Percentiles rank a stretch among this genome's conserved stretches.
Conservation (phyloP, 2,888 invertebrate species). For the Oscheius onirici region DNA sequence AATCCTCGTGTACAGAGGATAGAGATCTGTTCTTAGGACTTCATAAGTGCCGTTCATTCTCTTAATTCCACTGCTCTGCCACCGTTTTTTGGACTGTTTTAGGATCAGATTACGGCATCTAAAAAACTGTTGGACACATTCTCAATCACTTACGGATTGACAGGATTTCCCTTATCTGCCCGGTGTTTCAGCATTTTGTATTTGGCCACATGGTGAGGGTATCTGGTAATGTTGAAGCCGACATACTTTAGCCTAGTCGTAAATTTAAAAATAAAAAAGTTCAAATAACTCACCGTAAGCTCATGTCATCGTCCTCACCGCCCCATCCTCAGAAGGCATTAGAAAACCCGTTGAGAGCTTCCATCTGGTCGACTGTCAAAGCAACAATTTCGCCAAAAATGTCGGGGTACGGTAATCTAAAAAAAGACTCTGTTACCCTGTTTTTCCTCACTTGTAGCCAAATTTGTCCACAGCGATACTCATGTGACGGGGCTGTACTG, state of each 20-base stretch:
- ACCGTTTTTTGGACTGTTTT: constrained; percentile 72
- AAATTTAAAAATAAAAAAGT: not conserved
- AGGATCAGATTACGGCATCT: constrained; percentile 75
- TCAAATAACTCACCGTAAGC: constrained; percentile 75
- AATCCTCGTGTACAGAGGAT: constrained; percentile 60
- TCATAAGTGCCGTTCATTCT: constrained; percentile 68
- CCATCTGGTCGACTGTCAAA: constrained; percentile 85
- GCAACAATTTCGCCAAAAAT: constrained; percentile 96
- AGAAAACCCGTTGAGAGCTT: constrained; percentile 81
- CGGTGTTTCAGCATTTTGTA: constrained; percentile 93
- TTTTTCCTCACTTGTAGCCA: constrained; percentile 62
- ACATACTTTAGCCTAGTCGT: constrained; percentile 42
- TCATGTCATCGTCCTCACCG: constrained; percentile 97
- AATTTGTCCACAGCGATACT: constrained; percentile 71
- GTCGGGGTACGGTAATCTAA: constrained; percentile 86
- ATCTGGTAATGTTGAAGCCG: constrained; percentile 87
- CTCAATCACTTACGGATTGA: constrained; percentile 59
- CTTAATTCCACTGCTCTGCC: constrained; percentile 73
- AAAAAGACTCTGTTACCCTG: too few relatives aligned
- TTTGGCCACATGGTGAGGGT: constrained; percentile 88
- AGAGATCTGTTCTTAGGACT: constrained; percentile 35
- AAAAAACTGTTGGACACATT: too few relatives aligned
- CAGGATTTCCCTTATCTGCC: constrained; percentile 83
- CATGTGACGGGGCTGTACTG: constrained; percentile 71
- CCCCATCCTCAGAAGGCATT: constrained; percentile 92